Percentiles rank a stretch among this genome's conserved stretches.
phyloP scores from a whole-genome alignment of 2,113 vertebrate species.

The Heptranchias perlo region DNA sequence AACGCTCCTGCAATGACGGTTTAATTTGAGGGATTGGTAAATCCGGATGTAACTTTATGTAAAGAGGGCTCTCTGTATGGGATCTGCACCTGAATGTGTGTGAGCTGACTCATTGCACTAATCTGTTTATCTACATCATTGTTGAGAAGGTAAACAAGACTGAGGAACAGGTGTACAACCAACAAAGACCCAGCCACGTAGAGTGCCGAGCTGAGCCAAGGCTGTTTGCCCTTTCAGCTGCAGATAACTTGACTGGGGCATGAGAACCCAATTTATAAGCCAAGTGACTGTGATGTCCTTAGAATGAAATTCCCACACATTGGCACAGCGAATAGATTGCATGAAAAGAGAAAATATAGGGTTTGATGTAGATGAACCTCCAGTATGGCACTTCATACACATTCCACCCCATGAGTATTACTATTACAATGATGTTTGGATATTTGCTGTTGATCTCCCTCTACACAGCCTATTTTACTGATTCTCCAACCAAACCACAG shows the following conservation, averaged over 20 bases:
- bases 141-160: conserved; percentile 26
- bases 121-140: conserved; percentile 27
- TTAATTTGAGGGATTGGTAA: not conserved
- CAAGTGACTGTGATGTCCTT: not conserved
- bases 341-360: not conserved
- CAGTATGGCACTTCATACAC: not conserved
- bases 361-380: not conserved
- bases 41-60: conserved; percentile 13
- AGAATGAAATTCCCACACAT: not conserved
- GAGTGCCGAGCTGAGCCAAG: not conserved
- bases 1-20: not conserved
- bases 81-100: not conserved
- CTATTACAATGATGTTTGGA: not conserved
- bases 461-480: not conserved
- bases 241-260: not conserved
- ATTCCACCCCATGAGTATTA: not conserved
- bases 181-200: not conserved
- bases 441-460: not conserved
- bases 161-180: not conserved
- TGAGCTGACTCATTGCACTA: conserved; percentile 5
- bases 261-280: not conserved
- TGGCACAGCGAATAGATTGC: not conserved
- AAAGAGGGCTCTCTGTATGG: conserved; percentile 6
- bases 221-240: conserved; percentile 9
- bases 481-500: not conserved